Base-by-base conservation (phyloP, 1,140 invertebrate genomes). In the Listronotus bonariensis region DNA sequence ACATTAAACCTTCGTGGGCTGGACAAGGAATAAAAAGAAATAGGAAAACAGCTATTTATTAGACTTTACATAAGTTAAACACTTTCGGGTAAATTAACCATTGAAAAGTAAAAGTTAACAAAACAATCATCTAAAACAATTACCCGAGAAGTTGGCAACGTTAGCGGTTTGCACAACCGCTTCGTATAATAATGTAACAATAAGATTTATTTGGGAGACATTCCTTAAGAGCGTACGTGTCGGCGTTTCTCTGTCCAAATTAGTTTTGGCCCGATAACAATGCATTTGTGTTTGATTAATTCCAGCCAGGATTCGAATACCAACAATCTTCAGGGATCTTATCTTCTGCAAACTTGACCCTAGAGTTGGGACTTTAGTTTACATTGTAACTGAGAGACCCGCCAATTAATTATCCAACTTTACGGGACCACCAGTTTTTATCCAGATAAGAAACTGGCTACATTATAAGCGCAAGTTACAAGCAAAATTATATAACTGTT, bases 251-350 rank as follows among this genome's bases (percentile, higher is more conserved):
- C 17, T 36, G 20, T 53, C 60, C 60, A 61, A 61, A 61, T 61
- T 61, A 43, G 58, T 61, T 61, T 61, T 20, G 40, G 15, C 46
- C 42, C 51, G 60, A 62, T 62, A 54, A 62, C 60, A 62, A 62
- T 54, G 60, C 38, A 26, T 61, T 61, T 61, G 58, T 53, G 46
- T 62, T 55, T 62, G 60, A 62, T 62, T 62, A 62, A 62, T 62
- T 62, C 51, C 49, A 41, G 52, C 31, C 40, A 41, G 46, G 20
- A 61, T 61, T 61, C 41, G 60, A 62, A 62, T 62, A 49, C 60
- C 60, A 62, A 62, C 60, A 53, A 62, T 62, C 60, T 62, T 62
- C 49, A 26, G 48, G 58, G 36, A 62, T 62, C 60, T 62, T 62
- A 62, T 62, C 60, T 54, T 56, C 26, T 17, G 20, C 41, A 62